phyloP scores from a whole-genome alignment of 2,113 vertebrate genomes.

The Noturus placidus region DNA sequence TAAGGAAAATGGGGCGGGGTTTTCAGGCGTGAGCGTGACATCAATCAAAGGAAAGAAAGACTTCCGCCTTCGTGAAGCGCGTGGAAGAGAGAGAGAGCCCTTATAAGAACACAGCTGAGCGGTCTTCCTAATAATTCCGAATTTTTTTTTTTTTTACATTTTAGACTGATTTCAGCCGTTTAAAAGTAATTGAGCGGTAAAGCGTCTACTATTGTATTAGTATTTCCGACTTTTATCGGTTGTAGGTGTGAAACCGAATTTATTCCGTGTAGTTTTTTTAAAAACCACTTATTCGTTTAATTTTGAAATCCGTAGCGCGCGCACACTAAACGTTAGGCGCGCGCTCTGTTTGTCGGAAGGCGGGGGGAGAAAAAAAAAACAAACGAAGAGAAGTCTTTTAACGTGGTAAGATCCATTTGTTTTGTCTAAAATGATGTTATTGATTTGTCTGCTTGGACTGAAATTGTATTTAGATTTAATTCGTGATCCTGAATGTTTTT shows the following conservation, averaged over 20 bases:
- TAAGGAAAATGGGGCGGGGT: neutral
- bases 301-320: neutral
- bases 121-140: neutral
- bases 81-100: neutral
- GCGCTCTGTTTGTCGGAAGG: neutral
- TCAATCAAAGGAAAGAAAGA: neutral
- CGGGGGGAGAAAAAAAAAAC: neutral
- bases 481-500: too few relatives aligned
- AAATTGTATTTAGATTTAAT: neutral
- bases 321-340: neutral
- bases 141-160: neutral
- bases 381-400: neutral
- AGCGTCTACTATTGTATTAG: neutral
- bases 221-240: neutral
- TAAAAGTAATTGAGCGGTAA: neutral
- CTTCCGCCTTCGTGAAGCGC: constrained; percentile 5
- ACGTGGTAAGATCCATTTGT: constrained; percentile 5
- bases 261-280: neutral
- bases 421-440: neutral
- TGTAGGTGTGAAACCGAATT: neutral
- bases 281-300: neutral
- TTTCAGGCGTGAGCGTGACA: neutral
- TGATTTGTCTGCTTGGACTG: neutral
- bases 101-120: constrained; percentile 2
- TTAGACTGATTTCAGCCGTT: neutral